Base-by-base conservation (phyloP, 2,797 vertebrate genomes). In the Helicolenus hilgendorfi region DNA sequence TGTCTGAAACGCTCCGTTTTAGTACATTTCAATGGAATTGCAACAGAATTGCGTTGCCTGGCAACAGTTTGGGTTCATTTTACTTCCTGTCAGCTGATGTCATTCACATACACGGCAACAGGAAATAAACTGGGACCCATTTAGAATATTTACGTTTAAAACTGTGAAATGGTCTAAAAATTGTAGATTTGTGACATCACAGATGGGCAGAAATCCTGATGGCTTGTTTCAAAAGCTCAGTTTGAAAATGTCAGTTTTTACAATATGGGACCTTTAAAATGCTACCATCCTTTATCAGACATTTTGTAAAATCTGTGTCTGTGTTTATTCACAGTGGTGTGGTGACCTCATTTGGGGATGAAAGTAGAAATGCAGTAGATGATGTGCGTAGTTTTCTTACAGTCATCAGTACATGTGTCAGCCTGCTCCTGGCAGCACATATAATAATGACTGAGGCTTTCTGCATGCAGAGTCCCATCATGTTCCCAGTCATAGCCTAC, bases 251-350 rank as follows among this genome's bases (percentile, higher is more conserved):
- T 41, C 38, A 41, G 14, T 41, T 41, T 41, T 41, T 41, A 41
- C 38, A 41, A 41, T 41, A 41, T 41, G 38, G 38, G 38, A 41
- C 38, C 38, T 41, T 41, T 41, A 41, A 79, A 79, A 72, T 0
- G 3, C 31, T 11, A 5, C 70, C 36, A 35, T 83, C 27, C 4
- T 15, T 41, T 83, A 56, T 11, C 3, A 1, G 35, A 29, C 58
- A 14, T 76, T 86, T 73, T 27, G 22, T 15, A 26, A 85, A 78
- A 58, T 20, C 62, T 15, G n/a, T 59, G 29, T 77, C 20, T 80
- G 13, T 53, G 29, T 22, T 58, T 31, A 58, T 59, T 45, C 20
- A 53, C 29, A 58, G 9, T 10, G 18, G 5, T 10, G 3, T 7
- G 7, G 7, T 36, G 83, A 72, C 27, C 49, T 84, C 49, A 60